Evolutionary conservation across 2,888 invertebrate species (phyloP).

Genomic region (Drosophila suboccidentalis): DNA sequence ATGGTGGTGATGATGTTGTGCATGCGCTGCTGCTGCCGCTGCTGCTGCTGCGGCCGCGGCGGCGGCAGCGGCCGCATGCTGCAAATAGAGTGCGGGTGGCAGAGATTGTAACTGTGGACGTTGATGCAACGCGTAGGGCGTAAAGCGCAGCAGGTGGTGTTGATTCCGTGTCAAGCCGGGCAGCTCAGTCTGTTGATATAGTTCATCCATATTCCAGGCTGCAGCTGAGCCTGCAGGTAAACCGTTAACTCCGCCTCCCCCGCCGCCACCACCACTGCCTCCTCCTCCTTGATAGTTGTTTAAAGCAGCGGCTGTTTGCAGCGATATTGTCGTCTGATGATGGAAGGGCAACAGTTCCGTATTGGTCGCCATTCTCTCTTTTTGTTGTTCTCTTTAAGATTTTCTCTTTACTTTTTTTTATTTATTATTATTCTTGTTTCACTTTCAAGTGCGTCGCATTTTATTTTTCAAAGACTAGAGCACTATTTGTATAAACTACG

Average conservation of each 20-base stretch:
- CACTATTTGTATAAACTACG: not conserved
- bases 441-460: constrained; percentile 59
- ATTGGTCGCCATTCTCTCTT: constrained; percentile 81
- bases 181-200: constrained; percentile 85
- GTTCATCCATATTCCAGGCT: constrained; percentile 81
- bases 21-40: constrained; percentile 70
- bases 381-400: constrained; percentile 13
- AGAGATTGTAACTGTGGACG: constrained; percentile 86
- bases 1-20: constrained; percentile 83
- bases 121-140: constrained; percentile 90
- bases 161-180: constrained; percentile 84
- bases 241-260: constrained; percentile 47
- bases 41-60: constrained; percentile 79
- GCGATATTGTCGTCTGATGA: constrained; percentile 84
- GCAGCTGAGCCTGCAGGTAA: constrained; percentile 45
- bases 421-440: constrained; percentile 9
- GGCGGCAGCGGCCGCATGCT: constrained; percentile 78
- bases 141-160: constrained; percentile 85
- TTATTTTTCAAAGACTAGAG: constrained; percentile 26
- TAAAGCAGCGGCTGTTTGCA: constrained; percentile 84
- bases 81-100: constrained; percentile 82
- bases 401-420: constrained; percentile 5
- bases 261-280: constrained; percentile 44
- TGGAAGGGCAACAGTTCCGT: constrained; percentile 85
- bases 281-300: constrained; percentile 83